phyloP scores from a whole-genome alignment of 2,888 invertebrate species.

The Latrodectus hesperus region DNA sequence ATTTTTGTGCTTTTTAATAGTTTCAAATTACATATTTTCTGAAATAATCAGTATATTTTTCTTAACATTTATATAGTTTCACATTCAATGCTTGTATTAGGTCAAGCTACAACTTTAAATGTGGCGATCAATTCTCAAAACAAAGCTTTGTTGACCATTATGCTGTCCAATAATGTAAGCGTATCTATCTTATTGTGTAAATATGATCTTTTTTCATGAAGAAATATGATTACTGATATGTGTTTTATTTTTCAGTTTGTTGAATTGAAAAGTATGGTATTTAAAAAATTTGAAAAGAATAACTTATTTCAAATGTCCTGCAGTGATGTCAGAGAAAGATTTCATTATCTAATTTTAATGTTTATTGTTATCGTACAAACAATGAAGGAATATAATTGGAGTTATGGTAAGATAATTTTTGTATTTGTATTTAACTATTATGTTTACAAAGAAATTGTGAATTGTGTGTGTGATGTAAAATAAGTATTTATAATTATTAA shows the following conservation, averaged over 20 bases:
- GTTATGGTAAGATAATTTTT: conserved; percentile 77
- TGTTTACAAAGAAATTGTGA: too few species aligned
- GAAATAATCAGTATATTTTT: conserved; percentile 8
- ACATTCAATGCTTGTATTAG: conserved; percentile 90
- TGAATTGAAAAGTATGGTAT: conserved; percentile 98
- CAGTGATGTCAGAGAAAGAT: conserved; percentile 96
- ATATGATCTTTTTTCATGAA: background rate
- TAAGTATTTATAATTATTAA: too few species aligned
- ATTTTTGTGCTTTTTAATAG: too few species aligned
- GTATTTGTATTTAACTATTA: too few species aligned
- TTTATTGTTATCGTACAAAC: conserved; percentile 96
- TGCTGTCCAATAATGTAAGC: conserved; percentile 99
- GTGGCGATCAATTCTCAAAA: conserved; percentile 99
- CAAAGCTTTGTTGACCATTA: conserved; percentile 96
- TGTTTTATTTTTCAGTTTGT: conserved; percentile 84
- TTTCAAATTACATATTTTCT: too few species aligned
- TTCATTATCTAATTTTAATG: conserved; percentile 92
- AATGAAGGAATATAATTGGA: conserved; percentile 98
- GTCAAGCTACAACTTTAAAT: conserved; percentile 98
- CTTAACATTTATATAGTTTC: conserved; percentile 77
- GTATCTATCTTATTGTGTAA: conserved; percentile 20
- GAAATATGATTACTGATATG: background rate
- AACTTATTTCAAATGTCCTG: conserved; percentile 96
- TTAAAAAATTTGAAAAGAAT: conserved; percentile 99
- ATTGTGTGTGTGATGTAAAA: too few species aligned